Percentiles rank a stretch among this genome's conserved stretches.
phyloP scores from a whole-genome alignment of 2,113 vertebrate species.

The Okapia johnstoni region DNA sequence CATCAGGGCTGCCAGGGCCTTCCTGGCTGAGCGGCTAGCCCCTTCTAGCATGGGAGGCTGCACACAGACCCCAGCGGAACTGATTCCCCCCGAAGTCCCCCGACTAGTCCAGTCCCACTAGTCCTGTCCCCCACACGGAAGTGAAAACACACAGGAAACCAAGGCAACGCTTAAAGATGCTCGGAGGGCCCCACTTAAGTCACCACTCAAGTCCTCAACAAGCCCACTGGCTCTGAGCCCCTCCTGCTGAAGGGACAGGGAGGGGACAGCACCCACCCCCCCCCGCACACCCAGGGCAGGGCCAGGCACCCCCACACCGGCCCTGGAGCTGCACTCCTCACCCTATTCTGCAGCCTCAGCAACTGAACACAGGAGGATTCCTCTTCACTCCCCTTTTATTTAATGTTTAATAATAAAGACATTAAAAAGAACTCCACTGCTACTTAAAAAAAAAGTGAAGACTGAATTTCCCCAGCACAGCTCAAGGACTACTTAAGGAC shows the following conservation, averaged over 20 bases:
- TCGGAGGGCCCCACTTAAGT: fast-evolving
- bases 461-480: neutral
- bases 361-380: neutral
- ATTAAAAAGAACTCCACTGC: neutral
- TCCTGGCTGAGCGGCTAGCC: fast-evolving
- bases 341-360: fast-evolving
- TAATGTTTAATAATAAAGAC: neutral
- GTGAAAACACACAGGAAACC: neutral
- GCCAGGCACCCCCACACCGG: fast-evolving
- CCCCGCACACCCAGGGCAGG: neutral
- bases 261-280: fast-evolving
- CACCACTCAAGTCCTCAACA: neutral
- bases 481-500: neutral
- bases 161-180: fast-evolving
- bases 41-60: fast-evolving
- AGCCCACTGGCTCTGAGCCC: neutral
- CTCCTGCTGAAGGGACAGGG: neutral
- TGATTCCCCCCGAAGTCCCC: neutral
- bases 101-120: neutral
- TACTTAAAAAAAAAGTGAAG: neutral
- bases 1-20: fast-evolving
- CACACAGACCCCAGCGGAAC: fast-evolving
- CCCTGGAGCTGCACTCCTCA: fast-evolving
- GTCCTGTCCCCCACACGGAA: neutral
- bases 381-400: neutral